These are phyloP conservation scores for Nineta flava DNA, from an alignment of 2,888 invertebrate genomes.

Conservation along the genomic window DNA sequence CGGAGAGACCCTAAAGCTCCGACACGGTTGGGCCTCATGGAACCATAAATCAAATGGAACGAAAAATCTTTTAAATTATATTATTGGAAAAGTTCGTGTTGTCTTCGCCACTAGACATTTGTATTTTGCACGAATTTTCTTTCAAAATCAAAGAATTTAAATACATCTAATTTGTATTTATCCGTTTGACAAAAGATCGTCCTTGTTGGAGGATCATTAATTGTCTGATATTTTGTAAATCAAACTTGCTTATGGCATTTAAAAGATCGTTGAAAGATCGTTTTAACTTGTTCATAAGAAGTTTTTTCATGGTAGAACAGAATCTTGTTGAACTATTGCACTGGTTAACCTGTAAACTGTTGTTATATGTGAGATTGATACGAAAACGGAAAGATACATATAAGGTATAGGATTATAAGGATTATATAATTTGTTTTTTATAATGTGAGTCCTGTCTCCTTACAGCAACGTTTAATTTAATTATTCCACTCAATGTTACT, in stretches of 20 bases:
- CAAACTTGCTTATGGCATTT: neutral
- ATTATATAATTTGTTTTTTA: neutral
- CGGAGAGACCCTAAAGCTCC: neutral
- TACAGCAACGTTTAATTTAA: constrained; percentile 2
- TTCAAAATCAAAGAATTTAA: neutral
- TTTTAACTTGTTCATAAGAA: too few species aligned
- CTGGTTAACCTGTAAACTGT: constrained; percentile 9
- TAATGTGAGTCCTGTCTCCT: constrained; percentile 3
- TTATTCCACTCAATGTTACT: neutral
- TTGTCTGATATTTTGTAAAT: neutral
- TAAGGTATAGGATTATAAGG: neutral
- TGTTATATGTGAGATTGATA: constrained; percentile 2
- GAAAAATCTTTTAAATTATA: too few species aligned
- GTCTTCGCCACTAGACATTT: constrained; percentile 8
- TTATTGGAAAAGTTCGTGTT: neutral
- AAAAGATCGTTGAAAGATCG: too few species aligned
- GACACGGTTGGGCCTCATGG: constrained; percentile 2
- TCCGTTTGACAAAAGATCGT: neutral
- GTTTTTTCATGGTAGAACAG: neutral
- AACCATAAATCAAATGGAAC: neutral
- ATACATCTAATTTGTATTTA: neutral
- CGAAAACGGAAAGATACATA: neutral
- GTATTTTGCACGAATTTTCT: neutral
- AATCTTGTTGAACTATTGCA: constrained; percentile 1
- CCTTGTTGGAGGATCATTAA: neutral